phyloP scores from a whole-genome alignment of 2,888 invertebrate genomes.

The Leptinotarsa haldemani region DNA sequence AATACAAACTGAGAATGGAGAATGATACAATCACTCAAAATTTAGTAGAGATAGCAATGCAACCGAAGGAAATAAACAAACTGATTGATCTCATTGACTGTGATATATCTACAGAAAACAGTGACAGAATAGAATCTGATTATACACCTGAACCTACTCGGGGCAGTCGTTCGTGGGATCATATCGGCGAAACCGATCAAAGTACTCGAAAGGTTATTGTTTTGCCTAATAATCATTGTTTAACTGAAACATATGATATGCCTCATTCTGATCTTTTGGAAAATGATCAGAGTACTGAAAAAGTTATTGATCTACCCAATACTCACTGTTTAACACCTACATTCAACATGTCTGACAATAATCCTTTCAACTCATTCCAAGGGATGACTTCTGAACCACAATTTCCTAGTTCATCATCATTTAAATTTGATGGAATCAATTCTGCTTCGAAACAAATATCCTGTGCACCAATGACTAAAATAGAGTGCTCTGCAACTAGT shows the following conservation, averaged over 20 bases:
- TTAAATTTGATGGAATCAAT: not conserved
- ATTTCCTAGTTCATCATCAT: not conserved
- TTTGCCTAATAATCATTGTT: constrained; percentile 19
- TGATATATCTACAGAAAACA: not conserved
- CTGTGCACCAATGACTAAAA: not conserved
- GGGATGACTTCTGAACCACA: not conserved
- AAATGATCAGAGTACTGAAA: constrained; percentile 9
- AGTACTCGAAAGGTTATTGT: constrained; percentile 14
- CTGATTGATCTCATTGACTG: not conserved
- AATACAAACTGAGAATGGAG: constrained; percentile 7
- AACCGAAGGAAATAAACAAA: not conserved
- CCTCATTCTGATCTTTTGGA: constrained; percentile 6
- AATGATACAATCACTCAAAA: constrained; percentile 2
- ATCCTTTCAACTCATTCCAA: constrained; percentile 11
- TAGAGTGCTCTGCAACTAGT: not conserved
- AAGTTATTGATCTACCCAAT: constrained; percentile 13
- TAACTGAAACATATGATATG: not conserved
- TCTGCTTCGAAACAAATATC: not conserved
- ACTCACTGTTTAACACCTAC: constrained; percentile 16
- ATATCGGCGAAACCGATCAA: constrained; percentile 6
- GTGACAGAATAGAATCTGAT: constrained; percentile 1
- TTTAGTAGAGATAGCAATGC: constrained; percentile 5
- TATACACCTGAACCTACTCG: not conserved
- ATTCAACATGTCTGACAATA: constrained; percentile 19
- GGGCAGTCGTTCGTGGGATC: not conserved